phyloP scores from a whole-genome alignment of 1,140 invertebrate species.

The Drosophila serrata region DNA sequence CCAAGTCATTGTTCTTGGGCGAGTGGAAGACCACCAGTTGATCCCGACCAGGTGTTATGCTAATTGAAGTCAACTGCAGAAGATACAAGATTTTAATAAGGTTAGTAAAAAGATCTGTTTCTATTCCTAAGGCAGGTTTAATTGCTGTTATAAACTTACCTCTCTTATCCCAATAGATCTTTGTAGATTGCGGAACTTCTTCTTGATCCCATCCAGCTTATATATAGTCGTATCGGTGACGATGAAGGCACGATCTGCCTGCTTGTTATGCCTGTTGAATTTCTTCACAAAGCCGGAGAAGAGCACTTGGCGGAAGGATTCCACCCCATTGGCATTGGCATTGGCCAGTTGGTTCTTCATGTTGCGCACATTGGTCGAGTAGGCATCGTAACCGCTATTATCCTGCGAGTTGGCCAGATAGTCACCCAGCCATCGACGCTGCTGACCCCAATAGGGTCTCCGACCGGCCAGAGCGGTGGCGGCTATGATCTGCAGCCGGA shows the following conservation, averaged over 20 bases:
- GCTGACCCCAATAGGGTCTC: slow-evolving; percentile 93
- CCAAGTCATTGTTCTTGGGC: slow-evolving; percentile 95
- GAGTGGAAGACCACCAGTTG: slow-evolving; percentile 96
- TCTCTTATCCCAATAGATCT: slow-evolving; percentile 92
- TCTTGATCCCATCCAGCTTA: slow-evolving; percentile 93
- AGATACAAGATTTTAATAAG: neutral
- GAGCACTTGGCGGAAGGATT: slow-evolving; percentile 89
- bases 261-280: slow-evolving; percentile 93
- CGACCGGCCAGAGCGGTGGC: slow-evolving; percentile 91
- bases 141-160: slow-evolving; percentile 85
- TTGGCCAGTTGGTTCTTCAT: slow-evolving; percentile 86
- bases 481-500: slow-evolving; percentile 92
- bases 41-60: slow-evolving; percentile 93
- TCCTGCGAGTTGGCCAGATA: slow-evolving; percentile 93
- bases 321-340: slow-evolving; percentile 81
- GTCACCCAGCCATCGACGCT: slow-evolving; percentile 95
- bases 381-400: slow-evolving; percentile 91
- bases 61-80: slow-evolving; percentile 91
- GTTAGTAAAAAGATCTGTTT: neutral
- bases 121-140: no score
- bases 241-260: slow-evolving; percentile 94
- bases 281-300: slow-evolving; percentile 89
- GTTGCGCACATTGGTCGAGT: slow-evolving; percentile 89
- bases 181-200: slow-evolving; percentile 95
- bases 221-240: slow-evolving; percentile 95